Conservation (phyloP, 1,140 invertebrate genomes). For the Monochamus saltuarius region DNA sequence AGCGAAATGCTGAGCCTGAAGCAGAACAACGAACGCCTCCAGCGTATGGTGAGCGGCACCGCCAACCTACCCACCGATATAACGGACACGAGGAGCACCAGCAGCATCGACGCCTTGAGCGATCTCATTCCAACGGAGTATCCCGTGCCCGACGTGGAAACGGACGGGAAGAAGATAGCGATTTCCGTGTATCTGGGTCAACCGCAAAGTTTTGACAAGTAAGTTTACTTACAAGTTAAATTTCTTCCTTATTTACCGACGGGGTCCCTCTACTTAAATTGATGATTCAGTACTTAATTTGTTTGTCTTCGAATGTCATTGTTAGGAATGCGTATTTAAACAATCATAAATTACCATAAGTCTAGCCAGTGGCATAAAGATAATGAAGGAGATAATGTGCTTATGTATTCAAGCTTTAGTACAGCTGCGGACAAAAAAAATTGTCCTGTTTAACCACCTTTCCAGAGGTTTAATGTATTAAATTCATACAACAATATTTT, state of each 20-base stretch:
- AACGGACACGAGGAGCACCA: slow-evolving; percentile 43
- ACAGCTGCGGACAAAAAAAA: too few species aligned
- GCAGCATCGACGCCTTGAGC: slow-evolving; percentile 44
- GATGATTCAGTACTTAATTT: too few species aligned
- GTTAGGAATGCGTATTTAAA: too few species aligned
- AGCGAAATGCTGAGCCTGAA: slow-evolving; percentile 95
- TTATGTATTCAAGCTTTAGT: too few species aligned
- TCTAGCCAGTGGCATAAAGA: too few species aligned
- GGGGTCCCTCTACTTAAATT: neutral
- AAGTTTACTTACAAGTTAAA: slow-evolving; percentile 44
- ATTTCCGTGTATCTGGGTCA: slow-evolving; percentile 82
- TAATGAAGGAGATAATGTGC: too few species aligned
- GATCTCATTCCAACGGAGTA: slow-evolving; percentile 59
- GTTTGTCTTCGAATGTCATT: too few species aligned
- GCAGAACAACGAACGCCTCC: slow-evolving; percentile 94
- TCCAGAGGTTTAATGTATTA: too few species aligned
- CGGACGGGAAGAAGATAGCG: slow-evolving; percentile 83
- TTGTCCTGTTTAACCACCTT: too few species aligned
- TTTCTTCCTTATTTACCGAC: neutral
- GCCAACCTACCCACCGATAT: slow-evolving; percentile 45
- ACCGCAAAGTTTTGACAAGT: slow-evolving; percentile 74
- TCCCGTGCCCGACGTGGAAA: slow-evolving; percentile 61
- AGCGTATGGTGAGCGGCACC: slow-evolving; percentile 70
- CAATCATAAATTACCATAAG: too few species aligned
- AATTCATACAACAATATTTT: too few species aligned